Base-by-base conservation (phyloP, 2,888 invertebrate species). In the Drosophila subquinaria region DNA sequence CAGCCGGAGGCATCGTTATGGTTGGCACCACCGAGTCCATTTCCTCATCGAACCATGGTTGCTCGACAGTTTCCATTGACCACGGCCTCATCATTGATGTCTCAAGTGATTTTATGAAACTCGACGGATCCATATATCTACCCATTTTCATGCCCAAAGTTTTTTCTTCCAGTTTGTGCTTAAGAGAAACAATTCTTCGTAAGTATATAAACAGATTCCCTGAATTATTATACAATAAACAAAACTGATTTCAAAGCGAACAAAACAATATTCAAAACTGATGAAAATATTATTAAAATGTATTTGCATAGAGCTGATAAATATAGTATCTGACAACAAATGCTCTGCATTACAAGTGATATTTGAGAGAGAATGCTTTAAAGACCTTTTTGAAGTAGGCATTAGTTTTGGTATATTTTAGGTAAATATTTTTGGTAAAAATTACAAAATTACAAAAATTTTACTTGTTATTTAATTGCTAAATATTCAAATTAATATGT, bases 1-100 rank as follows among this genome's bases (percentile, higher is more conserved):
- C 43, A 43, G 43, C 43, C 23, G 43, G 23, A 13, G 43, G 43
- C 43, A 43, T 43, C 20, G 11, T 11, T 43, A 43, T 20, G 13
- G 23, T 20, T 23, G 20, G 20, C 43, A 23, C 13, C 6, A 13
- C 20, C 5, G 20, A 17, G 11, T 17, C 43, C 5, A 43, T 13
- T 43, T 43, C 43, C 2, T 43, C 43, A 20, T 43, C 20, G 1
- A 23, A 0, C 43, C 11, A 23, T 23, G 5, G 23, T 20, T 20
- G 6, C 23, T 43, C 43, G 6, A 43, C 20, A 11, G 11, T 20
- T 13, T 43, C 23, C 4, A 23, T 43, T 13, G 20, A 11, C 43
- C 43, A 13, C 8, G 38, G 38, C 3, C 13, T 6, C 20, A 13
- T 43, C 11, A 42, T 6, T 13, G 43, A 11, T 11, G 17, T 42